These are phyloP conservation scores for Neoitamus cyanurus DNA, from an alignment of 2,888 invertebrate species.

Conservation along the genomic window DNA sequence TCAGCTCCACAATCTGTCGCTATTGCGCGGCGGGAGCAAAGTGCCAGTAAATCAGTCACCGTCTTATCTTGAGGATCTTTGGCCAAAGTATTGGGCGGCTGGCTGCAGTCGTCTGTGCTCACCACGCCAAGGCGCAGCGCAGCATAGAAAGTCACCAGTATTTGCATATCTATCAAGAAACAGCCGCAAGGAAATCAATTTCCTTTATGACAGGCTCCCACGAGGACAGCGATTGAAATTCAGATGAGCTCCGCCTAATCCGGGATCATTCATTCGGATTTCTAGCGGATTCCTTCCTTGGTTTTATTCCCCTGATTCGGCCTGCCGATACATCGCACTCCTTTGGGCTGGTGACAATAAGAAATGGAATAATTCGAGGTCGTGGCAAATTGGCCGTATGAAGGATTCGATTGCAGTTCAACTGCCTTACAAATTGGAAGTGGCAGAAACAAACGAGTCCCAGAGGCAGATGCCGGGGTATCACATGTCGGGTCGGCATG, in stretches of 20 bases:
- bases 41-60: constrained; percentile 33
- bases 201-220: constrained; percentile 12
- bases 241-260: constrained; percentile 24
- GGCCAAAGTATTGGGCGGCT: neutral
- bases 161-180: constrained; percentile 23
- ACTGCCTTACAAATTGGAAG: neutral
- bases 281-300: neutral
- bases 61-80: constrained; percentile 6
- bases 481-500: neutral
- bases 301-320: neutral
- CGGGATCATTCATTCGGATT: constrained; percentile 16
- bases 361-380: neutral
- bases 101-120: neutral
- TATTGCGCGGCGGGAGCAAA: neutral
- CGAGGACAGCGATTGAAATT: constrained; percentile 13
- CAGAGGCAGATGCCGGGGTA: neutral
- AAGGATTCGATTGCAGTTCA: neutral
- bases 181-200: neutral
- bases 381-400: neutral
- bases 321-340: neutral
- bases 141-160: neutral
- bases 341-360: neutral
- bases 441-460: neutral
- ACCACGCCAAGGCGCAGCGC: neutral
- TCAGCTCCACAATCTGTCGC: neutral